These are phyloP conservation scores for Ferrisia virgata DNA, from an alignment of 2,888 invertebrate genomes.

Conservation along the genomic window DNA sequence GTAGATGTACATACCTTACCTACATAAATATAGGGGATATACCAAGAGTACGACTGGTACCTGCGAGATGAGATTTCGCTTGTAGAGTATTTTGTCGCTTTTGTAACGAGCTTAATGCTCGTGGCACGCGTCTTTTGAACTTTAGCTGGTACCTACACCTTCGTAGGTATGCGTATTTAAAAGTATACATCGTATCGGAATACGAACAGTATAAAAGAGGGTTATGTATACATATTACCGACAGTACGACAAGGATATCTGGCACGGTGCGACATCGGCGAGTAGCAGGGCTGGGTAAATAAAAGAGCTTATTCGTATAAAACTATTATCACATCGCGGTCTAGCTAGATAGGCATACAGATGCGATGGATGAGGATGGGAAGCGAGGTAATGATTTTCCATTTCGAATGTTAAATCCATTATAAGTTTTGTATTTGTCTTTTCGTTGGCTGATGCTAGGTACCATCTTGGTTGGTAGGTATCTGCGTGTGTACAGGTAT, in stretches of 20 bases:
- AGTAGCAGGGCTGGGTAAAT: neutral
- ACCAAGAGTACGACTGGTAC: too few species aligned
- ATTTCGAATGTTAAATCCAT: conserved; percentile 23
- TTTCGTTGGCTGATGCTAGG: neutral
- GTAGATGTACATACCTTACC: neutral
- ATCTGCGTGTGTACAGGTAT: too few species aligned
- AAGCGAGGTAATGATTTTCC: neutral
- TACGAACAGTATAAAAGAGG: neutral
- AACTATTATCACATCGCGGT: neutral
- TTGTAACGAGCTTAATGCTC: neutral
- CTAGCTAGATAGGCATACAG: neutral
- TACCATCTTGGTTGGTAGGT: too few species aligned
- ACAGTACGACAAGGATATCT: too few species aligned
- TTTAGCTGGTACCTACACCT: neutral
- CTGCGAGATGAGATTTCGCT: neutral
- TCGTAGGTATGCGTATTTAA: neutral
- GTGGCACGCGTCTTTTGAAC: neutral
- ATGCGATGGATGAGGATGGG: neutral
- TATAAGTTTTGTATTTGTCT: conserved; percentile 28
- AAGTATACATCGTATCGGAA: neutral
- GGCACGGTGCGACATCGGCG: too few species aligned
- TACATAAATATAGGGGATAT: neutral
- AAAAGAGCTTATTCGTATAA: neutral
- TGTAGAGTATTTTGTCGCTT: neutral
- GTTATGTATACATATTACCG: neutral